Base-by-base conservation (phyloP, 2,888 invertebrate species). In the Lycia hirtaria region DNA sequence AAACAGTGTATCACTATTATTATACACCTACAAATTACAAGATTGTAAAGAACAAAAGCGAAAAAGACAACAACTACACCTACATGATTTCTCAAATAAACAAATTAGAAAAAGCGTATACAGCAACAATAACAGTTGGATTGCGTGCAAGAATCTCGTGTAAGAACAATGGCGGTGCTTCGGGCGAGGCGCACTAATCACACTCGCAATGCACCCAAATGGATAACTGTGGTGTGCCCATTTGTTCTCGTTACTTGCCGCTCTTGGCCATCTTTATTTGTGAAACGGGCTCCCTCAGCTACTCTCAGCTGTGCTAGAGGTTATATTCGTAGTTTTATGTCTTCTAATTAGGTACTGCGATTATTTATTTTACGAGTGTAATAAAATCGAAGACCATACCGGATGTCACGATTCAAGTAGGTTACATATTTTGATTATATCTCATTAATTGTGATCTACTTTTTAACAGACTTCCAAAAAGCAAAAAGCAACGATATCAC, bases 131-230 rank as follows among this genome's bases (percentile, higher is more conserved):
- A 69, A 73, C 76, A 74, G 72, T 68, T 62, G 73, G 78, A 82
- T 84, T 81, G 83, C 84, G 88, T 88, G 88, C 81, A 85, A 84
- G 85, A 86, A 86, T 88, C 81, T 78, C 76, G 72, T 78, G 76
- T 78, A 81, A n/a, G 84, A 90, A 90, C 90, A 89, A 89, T 88
- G 66, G 80, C 53, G 80, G 85, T 86, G 88, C 90, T 88, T 87
- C 86, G 71, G 83, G 85, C 85, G 70, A 75, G 73, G 76, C 81
- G 78, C 71, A 78, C 87, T 84, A 88, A 89, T 89, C 90, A 87
- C 80, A 72, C 73, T 70, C 67, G 81, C 81, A 81, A 80, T 81
- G 77, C 75, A 63, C 64, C 59, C 61, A 69, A 69, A 67, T 67
- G 60, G 63, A 64, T 64, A 64, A 62, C 56, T 45, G 43, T 48